Percentiles rank a stretch among this genome's conserved stretches.
Conservation (phyloP, 2,113 vertebrate genomes). For the Sprattus sprattus region DNA sequence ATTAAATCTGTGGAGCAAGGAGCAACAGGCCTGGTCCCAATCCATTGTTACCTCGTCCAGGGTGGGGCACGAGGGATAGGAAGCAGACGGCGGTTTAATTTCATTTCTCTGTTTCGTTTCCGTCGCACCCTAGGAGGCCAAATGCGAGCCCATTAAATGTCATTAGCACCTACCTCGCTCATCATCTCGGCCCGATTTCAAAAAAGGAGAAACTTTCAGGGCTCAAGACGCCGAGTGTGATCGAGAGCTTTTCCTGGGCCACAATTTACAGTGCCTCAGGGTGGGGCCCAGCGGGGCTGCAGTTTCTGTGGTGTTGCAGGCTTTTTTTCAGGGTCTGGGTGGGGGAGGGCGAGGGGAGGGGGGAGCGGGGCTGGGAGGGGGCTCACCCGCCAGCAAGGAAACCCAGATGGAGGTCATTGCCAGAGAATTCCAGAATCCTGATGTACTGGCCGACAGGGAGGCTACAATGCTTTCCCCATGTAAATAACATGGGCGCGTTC, state of each 20-base stretch:
- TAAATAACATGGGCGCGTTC: slow-evolving; percentile 74
- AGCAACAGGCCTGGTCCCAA: slow-evolving; percentile 67
- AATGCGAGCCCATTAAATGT: slow-evolving; percentile 2
- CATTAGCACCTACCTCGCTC: slow-evolving; percentile 13
- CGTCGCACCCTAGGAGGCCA: background rate
- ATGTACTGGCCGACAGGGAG: slow-evolving; percentile 69
- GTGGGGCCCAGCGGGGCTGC: slow-evolving; percentile 32
- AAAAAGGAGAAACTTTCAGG: background rate
- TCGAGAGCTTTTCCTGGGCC: slow-evolving; percentile 5
- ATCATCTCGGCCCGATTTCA: background rate
- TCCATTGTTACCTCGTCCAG: slow-evolving; percentile 66
- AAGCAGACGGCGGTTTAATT: slow-evolving; percentile 59
- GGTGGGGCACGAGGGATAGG: slow-evolving; percentile 64
- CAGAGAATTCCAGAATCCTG: slow-evolving; percentile 72
- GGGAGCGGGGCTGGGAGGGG: slow-evolving; percentile 48
- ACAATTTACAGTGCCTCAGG: slow-evolving; percentile 39
- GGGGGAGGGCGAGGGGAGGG: background rate
- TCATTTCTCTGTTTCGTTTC: slow-evolving; percentile 22
- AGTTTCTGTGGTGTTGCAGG: slow-evolving; percentile 44
- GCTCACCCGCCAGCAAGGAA: slow-evolving; percentile 63
- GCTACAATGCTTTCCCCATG: slow-evolving; percentile 62
- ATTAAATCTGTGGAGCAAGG: slow-evolving; percentile 68
- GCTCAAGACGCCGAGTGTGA: background rate
- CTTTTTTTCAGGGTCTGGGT: slow-evolving; percentile 30
- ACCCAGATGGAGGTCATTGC: slow-evolving; percentile 78